These are phyloP conservation scores for Leptopilina boulardi DNA, from an alignment of 1,140 invertebrate species.

Conservation along the genomic window DNA sequence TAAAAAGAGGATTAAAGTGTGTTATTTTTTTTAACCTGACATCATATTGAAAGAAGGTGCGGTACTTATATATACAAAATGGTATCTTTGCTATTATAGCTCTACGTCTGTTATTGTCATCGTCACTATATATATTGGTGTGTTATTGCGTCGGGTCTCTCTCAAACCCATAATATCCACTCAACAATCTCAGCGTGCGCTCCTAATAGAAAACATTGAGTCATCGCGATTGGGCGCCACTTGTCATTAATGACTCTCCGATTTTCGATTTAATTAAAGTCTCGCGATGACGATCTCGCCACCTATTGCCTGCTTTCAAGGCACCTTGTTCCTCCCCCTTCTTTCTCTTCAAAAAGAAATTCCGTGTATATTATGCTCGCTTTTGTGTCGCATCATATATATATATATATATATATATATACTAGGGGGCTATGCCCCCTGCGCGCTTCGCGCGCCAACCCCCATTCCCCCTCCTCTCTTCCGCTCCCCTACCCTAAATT, in stretches of 20 bases:
- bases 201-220: constrained; percentile 72
- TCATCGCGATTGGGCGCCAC: constrained; percentile 74
- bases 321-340: constrained; percentile 6
- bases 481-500: no score
- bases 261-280: constrained; percentile 73
- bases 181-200: constrained; percentile 57
- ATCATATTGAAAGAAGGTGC: constrained; percentile 53
- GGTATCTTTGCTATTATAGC: constrained; percentile 47
- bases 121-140: constrained; percentile 52
- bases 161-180: constrained; percentile 51
- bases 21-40: constrained; percentile 48
- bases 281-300: constrained; percentile 48
- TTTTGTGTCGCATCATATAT: not conserved
- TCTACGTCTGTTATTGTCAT: constrained; percentile 53
- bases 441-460: no score
- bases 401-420: no score
- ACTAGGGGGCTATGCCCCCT: no score
- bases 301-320: constrained; percentile 11
- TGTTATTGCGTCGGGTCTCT: constrained; percentile 53
- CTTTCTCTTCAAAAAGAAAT: constrained; percentile 2
- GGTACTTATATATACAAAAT: constrained; percentile 46
- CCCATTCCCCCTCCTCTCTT: no score
- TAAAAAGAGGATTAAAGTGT: not conserved
- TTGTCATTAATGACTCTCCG: constrained; percentile 74
- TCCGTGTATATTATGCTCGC: not conserved